A percentile compares a stretch with the other conserved stretches of the same genome.
These are phyloP conservation scores for Dasypolia templi DNA, from an alignment of 2,888 invertebrate genomes.

Conservation along the genomic window DNA sequence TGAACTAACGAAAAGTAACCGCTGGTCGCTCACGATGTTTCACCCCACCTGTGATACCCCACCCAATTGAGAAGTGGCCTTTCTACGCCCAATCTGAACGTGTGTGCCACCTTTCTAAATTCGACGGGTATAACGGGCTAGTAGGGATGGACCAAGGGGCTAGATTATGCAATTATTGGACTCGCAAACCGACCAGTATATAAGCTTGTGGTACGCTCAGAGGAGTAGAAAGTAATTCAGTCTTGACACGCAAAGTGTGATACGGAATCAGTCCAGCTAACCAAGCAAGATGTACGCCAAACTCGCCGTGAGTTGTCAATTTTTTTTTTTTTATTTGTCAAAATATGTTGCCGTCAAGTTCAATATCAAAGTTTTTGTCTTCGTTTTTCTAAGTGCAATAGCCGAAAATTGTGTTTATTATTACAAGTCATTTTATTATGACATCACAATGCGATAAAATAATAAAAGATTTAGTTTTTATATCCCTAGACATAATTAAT, in stretches of 20 bases:
- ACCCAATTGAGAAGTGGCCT: slow-evolving; percentile 74
- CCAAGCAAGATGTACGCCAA: slow-evolving; percentile 88
- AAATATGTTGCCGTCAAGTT: slow-evolving; percentile 30
- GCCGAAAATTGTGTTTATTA: background rate
- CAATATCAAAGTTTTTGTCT: slow-evolving; percentile 10
- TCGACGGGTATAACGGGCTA: slow-evolving; percentile 79
- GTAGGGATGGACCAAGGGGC: slow-evolving; percentile 87
- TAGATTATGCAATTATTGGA: slow-evolving; percentile 84
- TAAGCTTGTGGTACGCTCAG: slow-evolving; percentile 81
- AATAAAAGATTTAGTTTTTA: no score
- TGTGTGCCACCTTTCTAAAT: slow-evolving; percentile 78
- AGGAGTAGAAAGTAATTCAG: slow-evolving; percentile 84
- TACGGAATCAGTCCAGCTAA: slow-evolving; percentile 86
- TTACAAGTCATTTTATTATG: background rate
- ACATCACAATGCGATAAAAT: no score
- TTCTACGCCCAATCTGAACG: slow-evolving; percentile 65
- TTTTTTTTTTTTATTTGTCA: background rate
- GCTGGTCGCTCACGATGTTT: slow-evolving; percentile 62
- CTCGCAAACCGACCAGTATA: slow-evolving; percentile 79
- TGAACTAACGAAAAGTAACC: slow-evolving; percentile 60
- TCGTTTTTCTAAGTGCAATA: background rate
- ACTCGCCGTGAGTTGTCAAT: slow-evolving; percentile 84
- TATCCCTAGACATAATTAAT: background rate
- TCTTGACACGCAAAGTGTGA: slow-evolving; percentile 80
- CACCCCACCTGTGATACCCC: slow-evolving; percentile 81